These are phyloP conservation scores for Drosophila guanche DNA, from an alignment of 1,140 invertebrate species.

Conservation along the genomic window DNA sequence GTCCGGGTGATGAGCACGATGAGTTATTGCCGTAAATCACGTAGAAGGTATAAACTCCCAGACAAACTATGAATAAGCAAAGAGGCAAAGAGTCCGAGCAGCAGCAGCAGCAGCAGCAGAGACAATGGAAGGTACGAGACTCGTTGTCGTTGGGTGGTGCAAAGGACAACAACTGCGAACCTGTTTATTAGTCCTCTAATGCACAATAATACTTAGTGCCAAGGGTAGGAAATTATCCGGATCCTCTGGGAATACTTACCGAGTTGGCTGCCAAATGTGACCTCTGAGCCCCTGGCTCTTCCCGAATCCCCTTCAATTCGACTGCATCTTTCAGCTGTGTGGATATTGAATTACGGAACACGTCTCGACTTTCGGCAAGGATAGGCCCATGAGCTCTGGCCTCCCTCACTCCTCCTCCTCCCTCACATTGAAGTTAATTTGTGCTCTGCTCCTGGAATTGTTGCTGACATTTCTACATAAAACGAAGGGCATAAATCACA, in stretches of 20 bases:
- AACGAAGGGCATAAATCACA: conserved; percentile 71
- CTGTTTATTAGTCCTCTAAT: conserved; percentile 82
- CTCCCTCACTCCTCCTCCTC: conserved; percentile 10
- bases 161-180: conserved; percentile 55
- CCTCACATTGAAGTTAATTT: conserved; percentile 69
- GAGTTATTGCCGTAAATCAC: conserved; percentile 80
- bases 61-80: conserved; percentile 71
- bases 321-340: conserved; percentile 10
- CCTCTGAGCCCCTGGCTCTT: conserved; percentile 55
- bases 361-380: conserved; percentile 67
- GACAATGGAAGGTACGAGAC: conserved; percentile 3
- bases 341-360: conserved; percentile 76
- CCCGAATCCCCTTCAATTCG: background rate
- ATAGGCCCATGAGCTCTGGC: background rate
- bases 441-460: conserved; percentile 64
- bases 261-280: conserved; percentile 75
- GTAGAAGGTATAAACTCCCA: conserved; percentile 71
- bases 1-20: conserved; percentile 37
- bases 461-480: conserved; percentile 75
- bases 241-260: conserved; percentile 74
- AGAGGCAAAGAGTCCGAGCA: too few relatives aligned
- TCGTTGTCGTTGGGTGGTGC: conserved; percentile 2
- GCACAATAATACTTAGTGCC: conserved; percentile 82
- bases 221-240: conserved; percentile 77
- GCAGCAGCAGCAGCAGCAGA: background rate